Percentiles rank a stretch among this genome's conserved stretches.
Conservation (phyloP, 2,113 vertebrate genomes). For the Nothoprocta perdicaria region DNA sequence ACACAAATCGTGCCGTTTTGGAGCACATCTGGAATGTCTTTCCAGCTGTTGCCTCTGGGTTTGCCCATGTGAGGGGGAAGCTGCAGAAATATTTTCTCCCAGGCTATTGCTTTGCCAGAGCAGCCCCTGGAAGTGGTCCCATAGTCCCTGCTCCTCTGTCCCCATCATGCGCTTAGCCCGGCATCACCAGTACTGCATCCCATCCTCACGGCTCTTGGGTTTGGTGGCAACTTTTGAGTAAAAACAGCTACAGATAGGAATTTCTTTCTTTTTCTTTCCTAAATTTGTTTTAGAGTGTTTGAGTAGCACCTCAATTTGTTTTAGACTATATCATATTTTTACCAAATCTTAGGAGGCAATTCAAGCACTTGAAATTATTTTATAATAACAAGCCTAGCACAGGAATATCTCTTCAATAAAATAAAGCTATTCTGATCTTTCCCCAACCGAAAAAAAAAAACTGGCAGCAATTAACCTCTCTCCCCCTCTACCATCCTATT, state of each 20-base stretch:
- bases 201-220: background rate
- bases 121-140: background rate
- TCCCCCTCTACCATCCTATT: background rate
- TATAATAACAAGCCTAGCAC: background rate
- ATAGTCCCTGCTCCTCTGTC: background rate
- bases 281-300: background rate
- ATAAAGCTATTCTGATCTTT: background rate
- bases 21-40: background rate
- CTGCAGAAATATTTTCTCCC: background rate
- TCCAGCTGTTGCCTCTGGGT: background rate
- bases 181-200: too few relatives aligned
- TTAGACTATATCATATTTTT: background rate
- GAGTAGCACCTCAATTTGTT: background rate
- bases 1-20: constrained; percentile 25
- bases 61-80: background rate
- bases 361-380: background rate
- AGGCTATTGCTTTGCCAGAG: background rate
- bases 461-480: constrained; percentile 12
- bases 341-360: background rate
- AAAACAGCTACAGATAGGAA: background rate
- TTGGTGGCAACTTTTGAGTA: background rate
- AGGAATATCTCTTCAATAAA: background rate
- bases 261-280: background rate
- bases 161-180: too few relatives aligned
- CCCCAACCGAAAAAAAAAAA: background rate